Conservation (phyloP, 2,888 invertebrate species). For the Eupithecia centaureata region DNA sequence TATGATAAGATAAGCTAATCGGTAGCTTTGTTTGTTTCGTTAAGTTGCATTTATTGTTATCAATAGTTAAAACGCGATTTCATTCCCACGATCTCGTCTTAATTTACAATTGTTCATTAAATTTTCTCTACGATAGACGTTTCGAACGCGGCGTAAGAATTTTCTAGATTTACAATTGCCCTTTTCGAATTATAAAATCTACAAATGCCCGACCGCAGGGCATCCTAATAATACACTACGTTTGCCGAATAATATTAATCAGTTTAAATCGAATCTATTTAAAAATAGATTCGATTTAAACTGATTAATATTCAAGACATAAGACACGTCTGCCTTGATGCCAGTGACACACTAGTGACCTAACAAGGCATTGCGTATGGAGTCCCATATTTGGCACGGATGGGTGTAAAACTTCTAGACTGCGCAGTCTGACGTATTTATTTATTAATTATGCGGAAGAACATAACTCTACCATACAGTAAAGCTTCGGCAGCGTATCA, state of each 20-base stretch:
- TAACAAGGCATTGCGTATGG: not conserved
- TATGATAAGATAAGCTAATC: not conserved
- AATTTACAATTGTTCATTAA: too few species aligned
- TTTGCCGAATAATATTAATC: too few species aligned
- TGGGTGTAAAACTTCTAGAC: not conserved
- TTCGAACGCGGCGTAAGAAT: too few species aligned
- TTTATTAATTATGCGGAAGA: not conserved
- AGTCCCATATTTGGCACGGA: not conserved
- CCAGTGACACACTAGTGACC: not conserved
- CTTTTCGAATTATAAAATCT: too few species aligned
- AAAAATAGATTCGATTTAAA: not conserved
- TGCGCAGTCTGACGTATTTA: not conserved
- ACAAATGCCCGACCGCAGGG: too few species aligned
- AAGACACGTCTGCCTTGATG: not conserved
- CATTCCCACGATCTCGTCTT: not conserved
- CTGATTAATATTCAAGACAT: not conserved
- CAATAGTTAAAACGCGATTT: not conserved
- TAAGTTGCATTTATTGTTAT: not conserved
- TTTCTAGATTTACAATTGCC: too few species aligned
- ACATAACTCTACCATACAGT: not conserved
- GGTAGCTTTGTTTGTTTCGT: not conserved
- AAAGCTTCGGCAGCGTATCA: too few species aligned
- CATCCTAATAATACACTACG: too few species aligned
- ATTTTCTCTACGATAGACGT: too few species aligned
- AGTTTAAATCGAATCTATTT: too few species aligned